Base-by-base conservation (phyloP, 2,797 vertebrate species). In the Platalea minor region DNA sequence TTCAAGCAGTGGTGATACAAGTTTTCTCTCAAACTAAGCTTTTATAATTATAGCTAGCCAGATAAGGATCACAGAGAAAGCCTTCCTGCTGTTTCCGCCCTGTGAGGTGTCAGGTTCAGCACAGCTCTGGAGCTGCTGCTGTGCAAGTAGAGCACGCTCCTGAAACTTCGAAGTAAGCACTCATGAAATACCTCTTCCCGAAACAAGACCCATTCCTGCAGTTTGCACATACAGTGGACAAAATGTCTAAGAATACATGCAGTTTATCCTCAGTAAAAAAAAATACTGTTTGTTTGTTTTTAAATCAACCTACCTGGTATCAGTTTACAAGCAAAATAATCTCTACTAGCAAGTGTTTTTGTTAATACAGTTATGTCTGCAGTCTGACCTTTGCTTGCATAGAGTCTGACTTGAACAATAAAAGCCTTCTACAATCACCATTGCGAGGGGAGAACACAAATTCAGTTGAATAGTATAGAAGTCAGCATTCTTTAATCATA, bases 281-380 rank as follows among this genome's bases (percentile, higher is more conserved):
- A 72, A 53, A 11, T 5, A 37, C 18, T n/a, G 29, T 53, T 88
- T 83, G n/a, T 64, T 92, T 80, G 31, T 65, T 25, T 88, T 93
- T 41, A 80, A 91, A 68, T 35, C 61, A 60, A 18, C 33, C 9
- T 86, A 31, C 28, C 57, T 74, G 61, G 31, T 75, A 80, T 83
- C 11, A 2, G 39, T 77, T 92, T 91, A 79, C 93, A 92, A 83
- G 63, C 70, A 92, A 93, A 96, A 88, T 81, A 80, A 74, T 54
- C 86, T 68, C 73, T 64, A 25, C 56, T 9, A 79, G 81, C 77
- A 79, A 95, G 51, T 19, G n/a, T 4, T 80, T 85, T 63, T 76
- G 50, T 77, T 89, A 83, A 13, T 74, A 59, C 41, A 79, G 64
- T 85, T 85, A 46, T 57, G 89, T 69, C 91, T 96, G 83, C 74